Evolutionary conservation across 2,888 invertebrate species (phyloP), one percentile per base, ranked within the genome.

Genomic region (Calameuta pallipes): DNA sequence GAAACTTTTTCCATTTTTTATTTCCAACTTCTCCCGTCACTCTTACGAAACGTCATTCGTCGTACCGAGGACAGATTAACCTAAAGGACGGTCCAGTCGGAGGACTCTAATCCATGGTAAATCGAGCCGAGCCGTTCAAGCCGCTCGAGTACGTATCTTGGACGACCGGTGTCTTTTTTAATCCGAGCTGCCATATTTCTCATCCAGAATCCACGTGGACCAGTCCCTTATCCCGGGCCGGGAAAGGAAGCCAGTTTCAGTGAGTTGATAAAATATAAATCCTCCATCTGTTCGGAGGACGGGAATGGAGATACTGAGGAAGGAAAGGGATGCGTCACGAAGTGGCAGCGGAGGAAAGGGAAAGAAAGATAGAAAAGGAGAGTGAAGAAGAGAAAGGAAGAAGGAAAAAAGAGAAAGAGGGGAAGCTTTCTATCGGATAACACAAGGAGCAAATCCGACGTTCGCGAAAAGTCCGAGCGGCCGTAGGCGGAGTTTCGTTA

Each of bases 391-490:
- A 31, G 56, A n/a, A 12, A 34, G 31, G 30, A 31, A 23, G 1
- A 68, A 68, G 15, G 6, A 41, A 6, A 70, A 70, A 70, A 41
- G 23, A n/a, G 37, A 15, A 30, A 70, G 70, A 33, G 41, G 30
- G n/a, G 35, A 15, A 76, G 76, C 76, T 78, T 76, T 76, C 76
- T 56, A 76, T 76, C 78, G 36, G 76, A 76, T 78, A 78, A 78
- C 73, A 68, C 76, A 68, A 75, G 75, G 30, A 33, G 71, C 15
- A 73, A 76, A 76, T 73, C 73, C 76, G 11, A 12, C 31, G 76
- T 36, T n/a, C 31, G 41, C 30, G 71, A 75, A 76, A 76, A 78
- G 78, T 76, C 35, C 78, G 36, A 70, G 75, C 35, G 34, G n/a
- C 30, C 36, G 76, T 73, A 73, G 71, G 71, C 37, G 76, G 76